Evolutionary conservation across 2,113 vertebrate species (phyloP), one percentile per base, ranked within the genome.

Genomic region (Chaetura pelagica): DNA sequence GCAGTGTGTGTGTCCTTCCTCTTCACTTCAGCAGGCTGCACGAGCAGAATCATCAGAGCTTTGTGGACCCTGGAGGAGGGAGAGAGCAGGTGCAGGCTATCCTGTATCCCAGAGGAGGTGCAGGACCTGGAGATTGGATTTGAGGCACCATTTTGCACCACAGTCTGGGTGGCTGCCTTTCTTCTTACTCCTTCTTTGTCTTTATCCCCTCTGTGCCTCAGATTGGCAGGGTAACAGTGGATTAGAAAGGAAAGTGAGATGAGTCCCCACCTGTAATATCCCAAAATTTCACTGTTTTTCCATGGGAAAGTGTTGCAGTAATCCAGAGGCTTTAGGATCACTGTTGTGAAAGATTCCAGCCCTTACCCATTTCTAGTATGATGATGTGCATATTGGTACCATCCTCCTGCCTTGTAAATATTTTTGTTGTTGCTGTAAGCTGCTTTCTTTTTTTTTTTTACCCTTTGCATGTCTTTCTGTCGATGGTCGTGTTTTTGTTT

Each of bases 361-460:
- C 29, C 40, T 61, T 59, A 15, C 23, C 8, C 24, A n/a, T 54
- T 15, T 85, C n/a, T 66, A 54, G 46, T 52, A 55, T 62, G 30
- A 55, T 62, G 30, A 38, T 29, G 17, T 0, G 4, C 27, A 1
- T 42, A 5, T 61, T 11, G 6, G 34, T 66, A 48, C 29, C 1
- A 4, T 51, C 35, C 42, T 82, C 22, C 49, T 85, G 64, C 35
- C 76, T 75, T 73, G 42, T 83, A 55, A 38, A 8, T 58, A 32
- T 14, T 5, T 80, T 30, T 83, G 38, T 13, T 67, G 23, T 40
- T 85, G 58, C 38, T 82, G 4, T 51, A 52, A 84, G 20, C 21
- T 15, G 7, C 52, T 94, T 79, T n/a, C n/a, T n/a, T 42, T 42
- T 42, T 42, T 86, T 48, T 67, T 77, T 88, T 63, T 95, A 34